These are phyloP conservation scores for Budorcas taxicolor DNA, from an alignment of 2,113 vertebrate species.

Conservation along the genomic window DNA sequence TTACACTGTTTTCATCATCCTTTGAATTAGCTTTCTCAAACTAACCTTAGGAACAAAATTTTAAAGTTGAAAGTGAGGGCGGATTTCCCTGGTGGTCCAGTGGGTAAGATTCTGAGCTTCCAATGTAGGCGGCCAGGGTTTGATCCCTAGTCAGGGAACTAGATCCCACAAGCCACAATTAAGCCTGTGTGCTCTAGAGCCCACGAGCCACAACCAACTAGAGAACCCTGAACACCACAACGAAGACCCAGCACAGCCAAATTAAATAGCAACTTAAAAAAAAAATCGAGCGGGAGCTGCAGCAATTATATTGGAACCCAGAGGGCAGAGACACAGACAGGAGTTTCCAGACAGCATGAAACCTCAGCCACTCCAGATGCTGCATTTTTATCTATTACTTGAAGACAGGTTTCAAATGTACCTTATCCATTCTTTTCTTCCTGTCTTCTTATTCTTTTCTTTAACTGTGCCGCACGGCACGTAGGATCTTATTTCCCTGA, in stretches of 20 bases:
- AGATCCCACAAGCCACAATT: not conserved
- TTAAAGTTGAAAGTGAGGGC: not conserved
- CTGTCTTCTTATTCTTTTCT: not conserved
- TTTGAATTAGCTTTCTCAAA: not conserved
- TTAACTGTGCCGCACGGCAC: accelerated
- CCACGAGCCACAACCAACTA: not conserved
- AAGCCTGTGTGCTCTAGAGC: not conserved
- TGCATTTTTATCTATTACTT: not conserved
- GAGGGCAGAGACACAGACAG: not conserved
- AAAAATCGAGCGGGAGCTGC: not conserved
- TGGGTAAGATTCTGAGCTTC: not conserved
- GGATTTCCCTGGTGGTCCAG: not conserved
- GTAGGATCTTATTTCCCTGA: not conserved
- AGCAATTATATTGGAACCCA: not conserved
- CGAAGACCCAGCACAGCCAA: not conserved
- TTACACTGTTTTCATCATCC: no score
- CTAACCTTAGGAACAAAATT: not conserved
- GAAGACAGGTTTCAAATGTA: not conserved
- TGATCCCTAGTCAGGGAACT: not conserved
- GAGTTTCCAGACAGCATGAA: no score
- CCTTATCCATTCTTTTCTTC: not conserved
- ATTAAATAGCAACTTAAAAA: not conserved
- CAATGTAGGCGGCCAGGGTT: not conserved
- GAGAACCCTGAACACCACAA: not conserved
- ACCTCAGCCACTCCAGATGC: not conserved